These are phyloP conservation scores for Galaxias olidus DNA, from an alignment of 2,797 vertebrate genomes.

Conservation along the genomic window DNA sequence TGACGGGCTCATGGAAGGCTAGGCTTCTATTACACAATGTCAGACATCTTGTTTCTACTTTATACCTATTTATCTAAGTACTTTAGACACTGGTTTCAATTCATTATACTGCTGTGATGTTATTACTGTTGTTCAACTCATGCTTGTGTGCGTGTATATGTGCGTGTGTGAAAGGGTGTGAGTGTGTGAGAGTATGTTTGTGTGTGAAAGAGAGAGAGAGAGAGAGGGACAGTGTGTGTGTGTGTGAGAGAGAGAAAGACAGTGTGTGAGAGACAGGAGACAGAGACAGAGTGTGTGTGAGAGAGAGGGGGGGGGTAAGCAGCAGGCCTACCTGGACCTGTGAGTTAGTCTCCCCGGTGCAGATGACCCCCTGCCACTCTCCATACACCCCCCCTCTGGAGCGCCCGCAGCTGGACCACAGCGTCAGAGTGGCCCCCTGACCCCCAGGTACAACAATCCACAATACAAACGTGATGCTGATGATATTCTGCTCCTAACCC, in stretches of 20 bases:
- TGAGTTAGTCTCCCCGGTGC: constrained; percentile 88
- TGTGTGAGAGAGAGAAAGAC: not conserved
- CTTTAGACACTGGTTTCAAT: no score
- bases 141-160: not conserved
- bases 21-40: no score
- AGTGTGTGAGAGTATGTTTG: not conserved
- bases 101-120: no score
- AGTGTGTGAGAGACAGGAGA: not conserved
- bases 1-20: no score
- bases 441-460: not conserved
- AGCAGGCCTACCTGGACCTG: constrained; percentile 85
- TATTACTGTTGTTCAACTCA: no score
- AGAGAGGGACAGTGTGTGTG: not conserved
- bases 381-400: constrained; percentile 88
- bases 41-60: no score
- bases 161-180: not conserved
- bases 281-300: no score
- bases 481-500: no score
- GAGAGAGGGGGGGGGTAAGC: not conserved
- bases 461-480: no score
- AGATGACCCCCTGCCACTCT: constrained; percentile 95
- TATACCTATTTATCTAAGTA: no score
- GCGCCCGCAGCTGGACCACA: constrained; percentile 93
- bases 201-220: not conserved
- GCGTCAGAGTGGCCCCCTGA: constrained; percentile 89